Conservation (phyloP, 2,797 vertebrate genomes). For the Tapera naevia region DNA sequence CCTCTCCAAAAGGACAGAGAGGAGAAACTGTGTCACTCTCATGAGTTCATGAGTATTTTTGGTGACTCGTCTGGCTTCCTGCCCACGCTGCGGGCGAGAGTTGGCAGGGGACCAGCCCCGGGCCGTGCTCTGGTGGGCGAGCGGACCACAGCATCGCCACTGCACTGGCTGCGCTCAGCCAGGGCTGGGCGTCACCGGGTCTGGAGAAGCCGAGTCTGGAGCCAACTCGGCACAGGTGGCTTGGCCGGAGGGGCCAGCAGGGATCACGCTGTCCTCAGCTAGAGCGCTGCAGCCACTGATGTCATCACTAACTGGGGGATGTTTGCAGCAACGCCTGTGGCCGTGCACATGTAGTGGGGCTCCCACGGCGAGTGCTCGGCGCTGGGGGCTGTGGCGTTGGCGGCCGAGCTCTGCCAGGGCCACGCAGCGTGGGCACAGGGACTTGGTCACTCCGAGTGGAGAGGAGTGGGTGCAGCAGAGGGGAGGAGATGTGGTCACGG, state of each 20-base stretch:
- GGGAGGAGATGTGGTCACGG: not conserved
- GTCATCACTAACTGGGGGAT: not conserved
- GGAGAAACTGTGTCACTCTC: slow-evolving; percentile 4
- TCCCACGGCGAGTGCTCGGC: not conserved
- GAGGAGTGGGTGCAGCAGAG: rapidly evolving
- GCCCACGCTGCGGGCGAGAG: not conserved
- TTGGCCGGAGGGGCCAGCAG: not conserved
- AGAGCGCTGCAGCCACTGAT: not conserved
- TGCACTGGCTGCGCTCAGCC: not conserved
- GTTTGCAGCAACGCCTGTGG: not conserved
- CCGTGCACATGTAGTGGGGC: rapidly evolving
- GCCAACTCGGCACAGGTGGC: not conserved
- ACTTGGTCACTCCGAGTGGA: not conserved
- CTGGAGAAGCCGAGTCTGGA: not conserved
- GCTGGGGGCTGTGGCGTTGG: rapidly evolving
- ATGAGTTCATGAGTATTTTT: slow-evolving; percentile 56
- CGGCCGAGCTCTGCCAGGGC: rapidly evolving
- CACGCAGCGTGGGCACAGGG: rapidly evolving
- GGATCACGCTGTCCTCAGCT: not conserved
- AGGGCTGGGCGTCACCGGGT: not conserved
- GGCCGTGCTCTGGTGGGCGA: not conserved
- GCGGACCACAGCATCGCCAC: rapidly evolving
- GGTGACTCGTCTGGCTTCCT: not conserved
- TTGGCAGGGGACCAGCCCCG: not conserved
- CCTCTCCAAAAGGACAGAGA: not conserved